These are phyloP conservation scores for Acanthosepion esculentum DNA, from an alignment of 2,888 invertebrate genomes.

Conservation along the genomic window DNA sequence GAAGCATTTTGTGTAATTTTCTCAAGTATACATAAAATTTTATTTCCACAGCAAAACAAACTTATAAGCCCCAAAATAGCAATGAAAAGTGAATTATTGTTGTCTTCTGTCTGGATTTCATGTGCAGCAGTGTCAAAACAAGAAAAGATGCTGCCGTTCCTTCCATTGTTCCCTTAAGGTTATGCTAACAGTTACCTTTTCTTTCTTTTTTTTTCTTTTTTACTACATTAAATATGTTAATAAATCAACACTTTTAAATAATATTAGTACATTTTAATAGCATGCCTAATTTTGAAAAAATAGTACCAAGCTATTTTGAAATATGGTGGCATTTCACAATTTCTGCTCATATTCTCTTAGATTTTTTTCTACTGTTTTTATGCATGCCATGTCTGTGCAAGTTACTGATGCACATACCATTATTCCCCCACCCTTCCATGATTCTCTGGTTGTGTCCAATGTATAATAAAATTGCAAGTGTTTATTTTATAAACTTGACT, in stretches of 20 bases:
- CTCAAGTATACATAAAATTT: no score
- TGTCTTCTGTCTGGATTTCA: background rate
- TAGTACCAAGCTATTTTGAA: background rate
- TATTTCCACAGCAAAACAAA: no score
- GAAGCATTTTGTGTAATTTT: no score
- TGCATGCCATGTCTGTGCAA: background rate
- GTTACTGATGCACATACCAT: background rate
- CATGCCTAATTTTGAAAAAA: background rate
- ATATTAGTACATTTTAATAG: background rate
- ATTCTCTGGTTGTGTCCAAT: conserved; percentile 25
- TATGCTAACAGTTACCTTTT: background rate
- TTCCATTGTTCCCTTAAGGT: background rate
- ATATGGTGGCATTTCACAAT: background rate
- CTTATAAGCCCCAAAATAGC: no score
- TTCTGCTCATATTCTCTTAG: background rate
- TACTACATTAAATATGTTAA: background rate
- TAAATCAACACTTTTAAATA: background rate
- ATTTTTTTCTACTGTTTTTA: background rate
- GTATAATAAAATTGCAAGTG: conserved; percentile 15
- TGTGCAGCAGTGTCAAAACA: background rate
- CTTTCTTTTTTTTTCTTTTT: background rate
- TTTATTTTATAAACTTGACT: background rate
- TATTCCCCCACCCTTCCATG: background rate
- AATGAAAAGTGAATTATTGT: no score
- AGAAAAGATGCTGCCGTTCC: background rate